phyloP scores from a whole-genome alignment of 2,113 vertebrate genomes.

The Recurvirostra avosetta region DNA sequence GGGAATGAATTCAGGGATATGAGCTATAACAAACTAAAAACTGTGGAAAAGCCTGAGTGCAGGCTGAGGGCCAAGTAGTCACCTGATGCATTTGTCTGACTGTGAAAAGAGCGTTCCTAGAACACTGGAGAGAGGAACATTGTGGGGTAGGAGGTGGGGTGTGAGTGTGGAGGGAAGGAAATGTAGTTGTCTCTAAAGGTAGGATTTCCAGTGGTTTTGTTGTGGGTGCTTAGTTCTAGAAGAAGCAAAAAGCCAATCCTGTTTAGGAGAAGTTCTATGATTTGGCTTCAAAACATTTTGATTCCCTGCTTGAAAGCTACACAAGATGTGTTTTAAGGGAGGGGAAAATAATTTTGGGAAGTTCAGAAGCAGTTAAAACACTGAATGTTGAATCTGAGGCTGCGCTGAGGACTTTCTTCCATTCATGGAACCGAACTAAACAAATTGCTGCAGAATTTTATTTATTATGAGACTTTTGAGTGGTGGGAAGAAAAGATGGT shows the following conservation, averaged over 20 bases:
- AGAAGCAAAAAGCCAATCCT: not conserved
- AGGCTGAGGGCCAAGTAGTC: not conserved
- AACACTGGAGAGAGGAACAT: not conserved
- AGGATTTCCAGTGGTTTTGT: not conserved
- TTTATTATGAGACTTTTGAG: not conserved
- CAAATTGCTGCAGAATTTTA: not conserved
- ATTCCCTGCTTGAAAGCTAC: not conserved
- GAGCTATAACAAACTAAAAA: not conserved
- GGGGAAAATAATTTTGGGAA: not conserved
- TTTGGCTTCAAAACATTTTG: not conserved
- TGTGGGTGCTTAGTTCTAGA: not conserved
- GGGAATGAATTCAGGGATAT: not conserved
- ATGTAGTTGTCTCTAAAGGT: not conserved
- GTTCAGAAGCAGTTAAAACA: not conserved
- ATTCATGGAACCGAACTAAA: not conserved
- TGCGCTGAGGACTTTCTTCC: not conserved
- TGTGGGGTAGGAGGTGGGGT: not conserved
- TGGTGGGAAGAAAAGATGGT: not conserved
- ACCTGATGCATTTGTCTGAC: not conserved
- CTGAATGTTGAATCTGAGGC: not conserved
- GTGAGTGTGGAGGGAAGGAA: not conserved
- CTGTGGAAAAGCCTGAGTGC: not conserved
- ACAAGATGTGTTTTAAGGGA: not conserved
- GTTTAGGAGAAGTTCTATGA: not conserved
- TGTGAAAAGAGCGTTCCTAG: not conserved